phyloP scores from a whole-genome alignment of 2,888 invertebrate species.

The Lasioglossum zephyrum region DNA sequence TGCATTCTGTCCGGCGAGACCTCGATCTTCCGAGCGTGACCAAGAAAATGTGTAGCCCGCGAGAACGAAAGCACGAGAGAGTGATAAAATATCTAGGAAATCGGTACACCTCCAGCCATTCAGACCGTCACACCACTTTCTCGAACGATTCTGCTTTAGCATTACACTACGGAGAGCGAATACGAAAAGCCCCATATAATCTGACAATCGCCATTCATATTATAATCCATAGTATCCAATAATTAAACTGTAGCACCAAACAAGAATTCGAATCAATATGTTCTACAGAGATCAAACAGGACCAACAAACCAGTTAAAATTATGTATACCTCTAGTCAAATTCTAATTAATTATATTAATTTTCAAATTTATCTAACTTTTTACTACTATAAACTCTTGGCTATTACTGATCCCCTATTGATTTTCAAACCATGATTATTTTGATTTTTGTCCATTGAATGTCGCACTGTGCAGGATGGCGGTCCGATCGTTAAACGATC shows the following conservation, averaged over 20 bases:
- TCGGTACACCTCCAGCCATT: constrained; percentile 28
- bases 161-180: background rate
- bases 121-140: constrained; percentile 9
- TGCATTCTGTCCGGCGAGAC: constrained; percentile 6
- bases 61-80: constrained; percentile 7
- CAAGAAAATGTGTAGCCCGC: background rate
- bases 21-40: constrained; percentile 13
- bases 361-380: no score
- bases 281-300: background rate
- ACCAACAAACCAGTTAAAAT: no score
- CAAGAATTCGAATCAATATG: background rate
- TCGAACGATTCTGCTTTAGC: background rate
- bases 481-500: background rate
- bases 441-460: no score
- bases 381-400: no score
- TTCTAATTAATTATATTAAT: no score
- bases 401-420: no score
- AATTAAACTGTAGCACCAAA: background rate
- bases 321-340: no score
- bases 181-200: background rate
- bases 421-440: no score
- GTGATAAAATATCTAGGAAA: constrained; percentile 12
- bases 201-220: background rate
- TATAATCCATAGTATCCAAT: background rate
- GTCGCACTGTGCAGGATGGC: no score